Base-by-base conservation (phyloP, 1,140 invertebrate species). In the Drosophila pseudoobscura region DNA sequence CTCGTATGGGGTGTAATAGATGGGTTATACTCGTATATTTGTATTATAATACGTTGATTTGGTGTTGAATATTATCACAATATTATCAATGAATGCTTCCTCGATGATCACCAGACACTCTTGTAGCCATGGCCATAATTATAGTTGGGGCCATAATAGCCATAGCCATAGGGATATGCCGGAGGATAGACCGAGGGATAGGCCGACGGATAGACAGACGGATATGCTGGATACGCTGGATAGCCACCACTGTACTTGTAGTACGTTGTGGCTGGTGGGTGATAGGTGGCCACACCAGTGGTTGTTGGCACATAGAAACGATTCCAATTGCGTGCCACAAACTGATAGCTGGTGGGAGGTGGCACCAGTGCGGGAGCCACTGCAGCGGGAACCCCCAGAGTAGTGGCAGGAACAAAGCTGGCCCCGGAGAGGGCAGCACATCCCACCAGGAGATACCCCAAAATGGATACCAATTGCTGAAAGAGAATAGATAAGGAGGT, bases 81-180 rank as follows among this genome's bases (percentile, higher is more conserved):
- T 24, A 5, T 17, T 17, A 17, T 17, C 17, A 41, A 56, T 49
- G 13, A 49, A n/a, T 44, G 20, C 26, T 24, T n/a, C 8, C 15
- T 7, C 24, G 8, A 0, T n/a, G 8, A 45, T 66, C 39, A 88
- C 83, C 83, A 88, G 22, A 79, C 63, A 39, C 79, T 68, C 51
- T 80, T 83, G 43, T 85, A 74, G 22, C 84, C 59, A 63, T 89
- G 89, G 11, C 83, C 80, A 71, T 85, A 88, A 45, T 50, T 63
- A 47, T 82, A 78, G 35, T 44, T 24, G 43, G 78, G 71, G 74
- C 15, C 15, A 15, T 82, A 77, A 43, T 83, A 77, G 35, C 59
- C 59, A 61, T 75, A 82, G 24, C 54, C 39, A 70, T 85, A 82
- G 15, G 71, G 44, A 59, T 74, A 78, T 9, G 65, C 46, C 26